These are phyloP conservation scores for Chesias legatella DNA, from an alignment of 2,888 invertebrate species.

Conservation along the genomic window DNA sequence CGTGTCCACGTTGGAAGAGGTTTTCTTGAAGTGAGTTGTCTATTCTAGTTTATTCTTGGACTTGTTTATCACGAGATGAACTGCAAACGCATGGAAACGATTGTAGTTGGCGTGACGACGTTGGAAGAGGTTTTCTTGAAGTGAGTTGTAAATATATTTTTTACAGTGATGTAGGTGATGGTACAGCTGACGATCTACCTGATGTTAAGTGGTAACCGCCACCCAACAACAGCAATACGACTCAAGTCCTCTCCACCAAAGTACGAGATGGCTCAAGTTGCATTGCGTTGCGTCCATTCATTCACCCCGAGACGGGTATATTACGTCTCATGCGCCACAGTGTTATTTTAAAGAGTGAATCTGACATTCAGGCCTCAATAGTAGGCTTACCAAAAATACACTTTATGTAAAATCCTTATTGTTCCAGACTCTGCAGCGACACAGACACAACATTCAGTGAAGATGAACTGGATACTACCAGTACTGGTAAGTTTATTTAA, in stretches of 20 bases:
- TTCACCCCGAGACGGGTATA: no score
- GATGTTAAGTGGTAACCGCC: no score
- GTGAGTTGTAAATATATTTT: no score
- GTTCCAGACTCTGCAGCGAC: slow-evolving; percentile 60
- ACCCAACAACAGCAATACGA: no score
- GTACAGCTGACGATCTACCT: no score
- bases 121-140: slow-evolving; percentile 95
- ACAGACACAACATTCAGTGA: slow-evolving; percentile 39
- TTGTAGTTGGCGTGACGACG: slow-evolving; percentile 92
- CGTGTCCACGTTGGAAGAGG: slow-evolving; percentile 95
- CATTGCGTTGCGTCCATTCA: no score
- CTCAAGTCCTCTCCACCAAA: no score
- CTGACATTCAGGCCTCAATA: no score
- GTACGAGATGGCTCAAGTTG: no score
- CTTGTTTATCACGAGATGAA: slow-evolving; percentile 48
- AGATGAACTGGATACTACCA: slow-evolving; percentile 37
- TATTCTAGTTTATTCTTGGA: not conserved
- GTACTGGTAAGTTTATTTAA: slow-evolving; percentile 30
- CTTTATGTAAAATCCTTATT: not conserved
- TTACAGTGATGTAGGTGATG: no score
- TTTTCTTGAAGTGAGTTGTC: slow-evolving; percentile 87
- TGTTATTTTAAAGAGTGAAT: no score
- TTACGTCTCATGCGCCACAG: no score
- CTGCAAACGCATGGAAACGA: slow-evolving; percentile 83
- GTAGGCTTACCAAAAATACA: not conserved